A percentile compares a stretch with the other conserved stretches of the same genome.
Conservation (phyloP, 2,113 vertebrate genomes). For the Mustela lutreola region DNA sequence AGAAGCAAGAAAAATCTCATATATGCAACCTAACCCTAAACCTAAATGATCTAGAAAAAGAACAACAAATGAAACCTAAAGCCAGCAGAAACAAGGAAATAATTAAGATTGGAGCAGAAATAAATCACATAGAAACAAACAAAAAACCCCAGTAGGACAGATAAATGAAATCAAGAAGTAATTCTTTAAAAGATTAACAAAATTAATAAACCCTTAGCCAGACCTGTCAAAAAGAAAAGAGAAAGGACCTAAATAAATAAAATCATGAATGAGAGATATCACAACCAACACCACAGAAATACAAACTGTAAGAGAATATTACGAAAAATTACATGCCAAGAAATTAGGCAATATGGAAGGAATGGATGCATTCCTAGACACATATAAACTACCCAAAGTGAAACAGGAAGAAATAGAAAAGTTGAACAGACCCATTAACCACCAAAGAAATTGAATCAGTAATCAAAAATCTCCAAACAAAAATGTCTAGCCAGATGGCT, state of each 20-base stretch:
- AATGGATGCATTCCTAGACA: background rate
- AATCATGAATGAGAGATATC: too few relatives aligned
- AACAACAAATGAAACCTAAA: background rate
- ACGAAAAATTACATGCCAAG: background rate
- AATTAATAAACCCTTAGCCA: background rate
- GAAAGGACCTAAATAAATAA: background rate
- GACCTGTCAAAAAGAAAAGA: background rate
- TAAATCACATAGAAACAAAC: background rate
- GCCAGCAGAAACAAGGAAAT: background rate
- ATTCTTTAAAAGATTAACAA: background rate
- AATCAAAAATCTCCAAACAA: background rate
- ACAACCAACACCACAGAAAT: too few relatives aligned
- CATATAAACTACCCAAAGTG: background rate
- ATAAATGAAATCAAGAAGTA: background rate
- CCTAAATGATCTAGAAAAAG: background rate
- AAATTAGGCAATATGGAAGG: background rate
- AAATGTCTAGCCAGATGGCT: background rate
- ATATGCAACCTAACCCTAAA: background rate
- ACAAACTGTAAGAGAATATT: background rate
- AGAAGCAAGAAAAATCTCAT: background rate
- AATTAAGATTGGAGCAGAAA: background rate
- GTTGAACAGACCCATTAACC: background rate
- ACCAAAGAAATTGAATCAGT: background rate
- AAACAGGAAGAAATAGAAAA: background rate
- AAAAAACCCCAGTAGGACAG: background rate